Conservation (phyloP, 2,113 vertebrate genomes). For the Aplodontia rufa region DNA sequence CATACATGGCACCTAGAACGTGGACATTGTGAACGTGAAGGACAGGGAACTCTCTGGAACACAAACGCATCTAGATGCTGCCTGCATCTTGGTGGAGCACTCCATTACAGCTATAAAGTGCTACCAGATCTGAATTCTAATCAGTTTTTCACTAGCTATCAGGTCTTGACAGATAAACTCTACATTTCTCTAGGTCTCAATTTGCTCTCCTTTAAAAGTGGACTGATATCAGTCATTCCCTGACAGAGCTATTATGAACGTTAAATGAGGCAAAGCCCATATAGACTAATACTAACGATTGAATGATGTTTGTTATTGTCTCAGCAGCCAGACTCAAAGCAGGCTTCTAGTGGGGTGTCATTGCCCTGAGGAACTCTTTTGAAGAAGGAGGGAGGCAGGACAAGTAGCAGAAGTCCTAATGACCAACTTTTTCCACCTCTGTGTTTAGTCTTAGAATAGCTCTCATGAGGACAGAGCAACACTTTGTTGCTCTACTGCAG, state of each 20-base stretch:
- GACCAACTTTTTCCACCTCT: neutral
- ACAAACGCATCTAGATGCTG: neutral
- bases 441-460: neutral
- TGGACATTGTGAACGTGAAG: neutral
- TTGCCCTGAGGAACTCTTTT: neutral
- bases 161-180: neutral
- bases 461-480: neutral
- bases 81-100: accelerated
- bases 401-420: neutral
- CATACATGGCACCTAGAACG: neutral
- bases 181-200: neutral
- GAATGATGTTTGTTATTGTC: neutral
- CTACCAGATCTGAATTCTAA: neutral
- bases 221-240: neutral
- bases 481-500: neutral
- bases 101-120: accelerated
- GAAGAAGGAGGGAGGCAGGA: neutral
- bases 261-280: neutral
- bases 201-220: neutral
- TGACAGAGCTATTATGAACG: neutral
- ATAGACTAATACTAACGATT: accelerated
- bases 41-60: neutral
- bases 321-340: neutral
- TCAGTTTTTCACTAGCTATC: neutral
- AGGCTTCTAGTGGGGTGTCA: neutral